phyloP scores from a whole-genome alignment of 1,140 invertebrate genomes.

The Drosophila pallidifrons region DNA sequence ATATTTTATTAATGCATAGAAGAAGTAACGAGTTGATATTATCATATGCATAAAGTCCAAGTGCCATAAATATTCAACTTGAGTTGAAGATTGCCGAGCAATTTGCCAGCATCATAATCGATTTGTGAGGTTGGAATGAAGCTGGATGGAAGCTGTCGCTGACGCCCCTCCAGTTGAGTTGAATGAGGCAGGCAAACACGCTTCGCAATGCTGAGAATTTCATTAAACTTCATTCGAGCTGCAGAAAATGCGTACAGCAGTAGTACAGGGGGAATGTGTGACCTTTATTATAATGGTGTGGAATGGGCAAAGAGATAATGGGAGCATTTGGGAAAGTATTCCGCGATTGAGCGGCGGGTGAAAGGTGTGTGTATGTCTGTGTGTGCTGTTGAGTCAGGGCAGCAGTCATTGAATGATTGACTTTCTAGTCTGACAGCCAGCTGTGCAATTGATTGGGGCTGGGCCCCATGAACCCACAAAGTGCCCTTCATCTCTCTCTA shows the following conservation, averaged over 20 bases:
- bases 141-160: conserved; percentile 8
- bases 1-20: too few species aligned
- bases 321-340: conserved; percentile 8
- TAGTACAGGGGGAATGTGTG: conserved; percentile 31
- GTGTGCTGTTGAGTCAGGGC: conserved; percentile 9
- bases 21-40: too few species aligned
- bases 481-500: neutral
- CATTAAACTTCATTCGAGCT: conserved; percentile 27
- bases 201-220: conserved; percentile 26
- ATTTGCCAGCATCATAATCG: conserved; percentile 10
- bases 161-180: neutral
- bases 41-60: neutral
- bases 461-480: conserved; percentile 1
- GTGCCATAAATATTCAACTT: neutral
- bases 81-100: neutral
- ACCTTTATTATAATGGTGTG: conserved; percentile 23
- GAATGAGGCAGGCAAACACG: neutral
- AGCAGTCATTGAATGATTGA: conserved; percentile 31
- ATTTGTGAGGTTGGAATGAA: conserved; percentile 4
- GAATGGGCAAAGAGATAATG: neutral
- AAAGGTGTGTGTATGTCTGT: conserved; percentile 23
- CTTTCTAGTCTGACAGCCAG: conserved; percentile 33
- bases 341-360: conserved; percentile 24
- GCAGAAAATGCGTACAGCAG: neutral
- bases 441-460: conserved; percentile 31